Percentiles rank a stretch among this genome's conserved stretches.
These are phyloP conservation scores for Tryphoninae sp. DNA, from an alignment of 2,888 invertebrate species.

Conservation along the genomic window DNA sequence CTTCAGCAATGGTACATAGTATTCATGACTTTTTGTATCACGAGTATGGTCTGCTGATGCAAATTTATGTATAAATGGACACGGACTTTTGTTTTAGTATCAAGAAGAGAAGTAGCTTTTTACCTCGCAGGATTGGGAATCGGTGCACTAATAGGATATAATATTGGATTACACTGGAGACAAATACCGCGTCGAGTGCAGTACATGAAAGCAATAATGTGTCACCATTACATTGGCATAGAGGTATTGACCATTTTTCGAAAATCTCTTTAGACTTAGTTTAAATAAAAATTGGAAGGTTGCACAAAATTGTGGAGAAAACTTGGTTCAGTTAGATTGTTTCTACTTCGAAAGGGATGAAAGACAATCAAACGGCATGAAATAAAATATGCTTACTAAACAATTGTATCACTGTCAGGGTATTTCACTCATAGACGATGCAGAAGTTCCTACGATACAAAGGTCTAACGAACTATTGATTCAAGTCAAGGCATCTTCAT, in stretches of 20 bases:
- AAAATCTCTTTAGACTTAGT: not conserved
- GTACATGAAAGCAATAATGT: conserved; percentile 82
- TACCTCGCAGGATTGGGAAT: conserved; percentile 80
- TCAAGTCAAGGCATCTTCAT: conserved; percentile 85
- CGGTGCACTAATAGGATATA: conserved; percentile 81
- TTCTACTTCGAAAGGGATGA: no score
- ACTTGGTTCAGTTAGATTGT: no score
- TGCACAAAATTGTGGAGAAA: no score
- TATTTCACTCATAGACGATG: conserved; percentile 83
- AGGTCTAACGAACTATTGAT: conserved; percentile 84
- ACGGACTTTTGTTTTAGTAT: conserved; percentile 74
- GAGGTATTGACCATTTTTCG: conserved; percentile 78
- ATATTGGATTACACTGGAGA: conserved; percentile 78
- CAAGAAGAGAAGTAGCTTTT: conserved; percentile 80
- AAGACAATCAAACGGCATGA: not conserved
- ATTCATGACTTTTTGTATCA: not conserved
- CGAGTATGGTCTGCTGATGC: not conserved
- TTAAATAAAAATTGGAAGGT: not conserved
- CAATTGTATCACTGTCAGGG: conserved; percentile 78
- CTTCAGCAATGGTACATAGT: conserved; percentile 69
- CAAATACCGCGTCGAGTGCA: conserved; percentile 75
- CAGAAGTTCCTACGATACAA: conserved; percentile 82
- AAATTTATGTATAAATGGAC: not conserved
- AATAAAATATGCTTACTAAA: not conserved
- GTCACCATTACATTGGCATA: conserved; percentile 81